Conservation (phyloP, 2,113 vertebrate species). For the Acanthochromis polyacanthus region DNA sequence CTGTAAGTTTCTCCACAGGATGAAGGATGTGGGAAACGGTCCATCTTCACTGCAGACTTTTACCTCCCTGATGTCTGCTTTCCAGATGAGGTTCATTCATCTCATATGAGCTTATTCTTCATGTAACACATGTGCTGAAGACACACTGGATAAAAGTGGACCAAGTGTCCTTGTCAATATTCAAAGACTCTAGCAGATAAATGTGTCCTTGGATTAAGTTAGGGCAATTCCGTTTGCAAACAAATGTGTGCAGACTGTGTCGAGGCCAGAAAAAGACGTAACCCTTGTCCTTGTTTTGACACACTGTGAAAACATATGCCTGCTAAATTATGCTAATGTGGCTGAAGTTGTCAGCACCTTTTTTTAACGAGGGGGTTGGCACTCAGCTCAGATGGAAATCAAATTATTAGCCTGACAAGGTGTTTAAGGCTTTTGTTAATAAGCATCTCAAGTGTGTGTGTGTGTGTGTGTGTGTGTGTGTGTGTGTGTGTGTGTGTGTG, state of each 20-base stretch:
- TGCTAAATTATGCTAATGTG: slow-evolving; percentile 78
- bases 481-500: slow-evolving; percentile 30
- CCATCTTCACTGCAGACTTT: too few relatives aligned
- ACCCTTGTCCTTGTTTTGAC: slow-evolving; percentile 72
- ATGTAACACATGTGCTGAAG: background rate
- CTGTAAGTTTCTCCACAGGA: too few relatives aligned
- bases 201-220: slow-evolving; percentile 59
- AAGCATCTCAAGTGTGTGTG: slow-evolving; percentile 57
- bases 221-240: slow-evolving; percentile 32
- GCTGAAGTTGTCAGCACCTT: slow-evolving; percentile 78
- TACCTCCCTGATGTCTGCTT: too few relatives aligned
- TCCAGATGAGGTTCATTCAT: too few relatives aligned
- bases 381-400: slow-evolving; percentile 55
- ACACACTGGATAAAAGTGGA: background rate
- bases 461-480: slow-evolving; percentile 13
- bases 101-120: too few relatives aligned
- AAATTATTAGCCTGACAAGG: slow-evolving; percentile 80
- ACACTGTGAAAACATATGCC: slow-evolving; percentile 72
- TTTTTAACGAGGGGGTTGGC: slow-evolving; percentile 55
- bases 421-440: slow-evolving; percentile 77
- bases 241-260: slow-evolving; percentile 21
- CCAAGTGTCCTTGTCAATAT: slow-evolving; percentile 34
- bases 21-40: too few relatives aligned
- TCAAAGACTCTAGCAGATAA: slow-evolving; percentile 22
- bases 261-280: slow-evolving; percentile 46